phyloP scores from a whole-genome alignment of 2,888 invertebrate species.

The Tortricodes alternella region DNA sequence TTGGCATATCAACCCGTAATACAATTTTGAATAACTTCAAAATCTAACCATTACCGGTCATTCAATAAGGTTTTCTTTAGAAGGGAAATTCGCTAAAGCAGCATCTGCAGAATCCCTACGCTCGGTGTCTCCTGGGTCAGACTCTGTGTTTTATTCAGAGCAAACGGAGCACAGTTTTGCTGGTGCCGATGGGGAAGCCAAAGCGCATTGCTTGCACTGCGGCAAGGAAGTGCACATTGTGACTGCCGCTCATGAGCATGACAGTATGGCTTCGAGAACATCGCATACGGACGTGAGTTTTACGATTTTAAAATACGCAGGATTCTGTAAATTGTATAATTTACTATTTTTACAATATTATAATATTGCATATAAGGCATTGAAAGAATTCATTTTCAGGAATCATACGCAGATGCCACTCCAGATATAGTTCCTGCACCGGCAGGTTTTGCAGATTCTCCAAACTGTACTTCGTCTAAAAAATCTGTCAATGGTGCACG shows the following conservation, averaged over 20 bases:
- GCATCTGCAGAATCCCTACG: conserved; percentile 93
- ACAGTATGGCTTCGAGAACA: conserved; percentile 67
- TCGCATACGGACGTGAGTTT: conserved; percentile 74
- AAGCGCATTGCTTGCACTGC: conserved; percentile 90
- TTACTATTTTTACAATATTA: not conserved
- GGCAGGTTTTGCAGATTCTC: conserved; percentile 94
- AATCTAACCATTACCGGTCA: conserved; percentile 10
- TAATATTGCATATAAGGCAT: not conserved
- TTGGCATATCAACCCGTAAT: conserved; percentile 6
- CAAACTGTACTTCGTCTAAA: conserved; percentile 73
- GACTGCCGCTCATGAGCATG: conserved; percentile 75
- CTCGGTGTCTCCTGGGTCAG: conserved; percentile 95
- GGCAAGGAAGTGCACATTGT: conserved; percentile 90
- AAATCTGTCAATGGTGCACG: conserved; percentile 76
- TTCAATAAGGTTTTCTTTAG: conserved; percentile 46
- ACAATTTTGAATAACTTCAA: not conserved
- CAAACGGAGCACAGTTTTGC: conserved; percentile 83
- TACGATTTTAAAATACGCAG: not conserved
- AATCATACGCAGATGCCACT: conserved; percentile 77
- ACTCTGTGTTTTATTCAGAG: conserved; percentile 95
- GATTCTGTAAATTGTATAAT: too few relatives aligned
- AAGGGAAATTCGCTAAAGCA: conserved; percentile 86
- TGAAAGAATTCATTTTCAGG: conserved; percentile 47
- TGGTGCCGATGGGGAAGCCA: conserved; percentile 80
- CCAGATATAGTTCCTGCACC: conserved; percentile 93